phyloP scores from a whole-genome alignment of 2,113 vertebrate species.

The Sialia sialis region DNA sequence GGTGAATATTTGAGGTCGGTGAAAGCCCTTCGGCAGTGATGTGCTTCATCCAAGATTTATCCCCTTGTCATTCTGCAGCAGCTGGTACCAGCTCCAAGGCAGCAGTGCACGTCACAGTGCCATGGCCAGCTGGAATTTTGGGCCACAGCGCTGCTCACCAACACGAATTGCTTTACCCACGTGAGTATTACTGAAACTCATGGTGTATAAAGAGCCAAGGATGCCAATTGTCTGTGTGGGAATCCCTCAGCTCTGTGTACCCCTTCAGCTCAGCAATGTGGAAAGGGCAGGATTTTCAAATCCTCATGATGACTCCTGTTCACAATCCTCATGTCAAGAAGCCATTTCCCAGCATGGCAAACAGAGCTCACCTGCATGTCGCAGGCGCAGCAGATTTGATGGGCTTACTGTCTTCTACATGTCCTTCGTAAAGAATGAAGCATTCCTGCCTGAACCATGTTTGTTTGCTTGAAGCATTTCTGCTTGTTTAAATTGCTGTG shows the following conservation, averaged over 20 bases:
- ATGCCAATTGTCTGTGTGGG: fast-evolving
- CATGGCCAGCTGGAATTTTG: background rate
- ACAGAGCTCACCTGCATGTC: background rate
- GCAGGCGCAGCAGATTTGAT: background rate
- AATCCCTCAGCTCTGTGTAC: background rate
- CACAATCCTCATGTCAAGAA: background rate
- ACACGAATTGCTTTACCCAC: background rate
- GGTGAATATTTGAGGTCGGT: background rate
- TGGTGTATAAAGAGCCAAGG: fast-evolving
- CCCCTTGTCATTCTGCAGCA: background rate
- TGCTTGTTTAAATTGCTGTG: background rate
- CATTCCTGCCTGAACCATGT: background rate
- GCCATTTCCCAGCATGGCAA: background rate
- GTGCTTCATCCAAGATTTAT: background rate
- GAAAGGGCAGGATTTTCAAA: background rate
- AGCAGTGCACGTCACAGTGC: background rate
- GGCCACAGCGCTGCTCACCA: background rate
- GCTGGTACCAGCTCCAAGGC: background rate
- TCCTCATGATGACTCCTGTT: background rate
- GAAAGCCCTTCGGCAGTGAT: background rate
- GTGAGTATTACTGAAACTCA: fast-evolving
- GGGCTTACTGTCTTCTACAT: background rate
- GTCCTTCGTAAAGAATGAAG: background rate
- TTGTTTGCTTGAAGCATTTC: background rate
- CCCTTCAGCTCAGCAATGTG: background rate